phyloP scores from a whole-genome alignment of 1,140 invertebrate species.

The Anoplolepis gracilipes region DNA sequence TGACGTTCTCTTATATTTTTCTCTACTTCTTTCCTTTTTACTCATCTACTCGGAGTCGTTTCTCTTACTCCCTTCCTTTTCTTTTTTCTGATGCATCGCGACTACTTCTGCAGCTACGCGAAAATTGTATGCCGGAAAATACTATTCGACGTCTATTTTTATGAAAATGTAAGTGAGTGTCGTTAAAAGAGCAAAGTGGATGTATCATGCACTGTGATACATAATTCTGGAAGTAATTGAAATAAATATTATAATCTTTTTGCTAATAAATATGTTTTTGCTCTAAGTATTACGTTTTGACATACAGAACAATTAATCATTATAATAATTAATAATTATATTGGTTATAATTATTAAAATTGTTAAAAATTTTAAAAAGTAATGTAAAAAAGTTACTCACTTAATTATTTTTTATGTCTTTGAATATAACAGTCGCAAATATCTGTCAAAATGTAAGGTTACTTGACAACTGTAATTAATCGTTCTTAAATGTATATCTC shows the following conservation, averaged over 20 bases:
- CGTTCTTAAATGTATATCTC: background rate
- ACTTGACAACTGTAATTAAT: background rate
- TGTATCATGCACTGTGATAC: background rate
- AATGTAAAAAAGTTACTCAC: background rate
- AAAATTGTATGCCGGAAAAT: background rate
- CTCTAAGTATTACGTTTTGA: background rate
- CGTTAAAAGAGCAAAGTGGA: background rate
- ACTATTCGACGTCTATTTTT: background rate
- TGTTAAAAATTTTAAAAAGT: background rate
- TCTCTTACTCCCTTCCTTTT: background rate
- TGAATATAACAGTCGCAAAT: background rate
- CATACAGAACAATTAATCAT: background rate
- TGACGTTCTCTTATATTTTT: slow-evolving; percentile 50
- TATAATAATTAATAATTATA: too few species aligned
- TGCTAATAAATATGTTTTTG: background rate
- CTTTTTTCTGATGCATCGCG: slow-evolving; percentile 11
- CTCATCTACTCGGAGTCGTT: background rate
- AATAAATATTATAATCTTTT: background rate
- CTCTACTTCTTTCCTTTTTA: background rate
- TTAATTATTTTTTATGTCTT: background rate
- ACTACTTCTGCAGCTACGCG: background rate
- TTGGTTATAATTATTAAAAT: background rate
- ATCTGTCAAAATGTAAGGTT: background rate
- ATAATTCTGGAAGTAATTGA: background rate
- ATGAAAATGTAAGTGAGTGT: slow-evolving; percentile 31